Evolutionary conservation across 2,113 vertebrate genomes (phyloP).

Genomic region (Uropsilus gracilis): DNA sequence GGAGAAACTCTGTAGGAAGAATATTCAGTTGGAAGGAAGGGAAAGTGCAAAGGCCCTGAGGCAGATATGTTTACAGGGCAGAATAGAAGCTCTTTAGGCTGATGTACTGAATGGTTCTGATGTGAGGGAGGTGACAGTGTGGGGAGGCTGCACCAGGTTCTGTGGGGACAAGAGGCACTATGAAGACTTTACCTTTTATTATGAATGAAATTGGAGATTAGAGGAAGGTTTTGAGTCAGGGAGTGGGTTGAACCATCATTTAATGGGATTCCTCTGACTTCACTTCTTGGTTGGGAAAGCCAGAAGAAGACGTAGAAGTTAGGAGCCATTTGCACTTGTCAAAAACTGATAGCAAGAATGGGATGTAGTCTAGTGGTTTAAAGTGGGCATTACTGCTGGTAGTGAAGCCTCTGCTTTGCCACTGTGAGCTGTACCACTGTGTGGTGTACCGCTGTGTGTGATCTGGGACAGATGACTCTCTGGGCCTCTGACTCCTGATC

Average conservation of each 20-base stretch:
- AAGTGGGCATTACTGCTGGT: not conserved
- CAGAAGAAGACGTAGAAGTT: not conserved
- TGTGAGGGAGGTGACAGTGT: not conserved
- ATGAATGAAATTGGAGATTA: not conserved
- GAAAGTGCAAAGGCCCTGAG: not conserved
- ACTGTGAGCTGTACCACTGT: not conserved
- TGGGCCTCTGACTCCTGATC: not conserved
- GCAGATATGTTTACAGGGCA: not conserved
- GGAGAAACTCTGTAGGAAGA: not conserved
- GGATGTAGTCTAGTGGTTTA: fast-evolving
- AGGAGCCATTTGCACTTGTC: not conserved
- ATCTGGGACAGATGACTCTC: not conserved
- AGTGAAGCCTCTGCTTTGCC: no score
- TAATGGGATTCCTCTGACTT: not conserved
- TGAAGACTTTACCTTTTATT: not conserved
- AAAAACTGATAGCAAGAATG: not conserved
- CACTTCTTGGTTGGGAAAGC: not conserved
- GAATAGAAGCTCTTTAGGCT: fast-evolving
- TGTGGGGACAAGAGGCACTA: not conserved
- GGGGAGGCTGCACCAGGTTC: not conserved
- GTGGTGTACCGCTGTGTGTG: not conserved
- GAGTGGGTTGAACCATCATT: not conserved
- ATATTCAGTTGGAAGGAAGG: not conserved
- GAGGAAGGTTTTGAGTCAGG: not conserved
- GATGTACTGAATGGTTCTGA: fast-evolving